phyloP scores from a whole-genome alignment of 2,888 invertebrate genomes.

The Papilio demoleus region DNA sequence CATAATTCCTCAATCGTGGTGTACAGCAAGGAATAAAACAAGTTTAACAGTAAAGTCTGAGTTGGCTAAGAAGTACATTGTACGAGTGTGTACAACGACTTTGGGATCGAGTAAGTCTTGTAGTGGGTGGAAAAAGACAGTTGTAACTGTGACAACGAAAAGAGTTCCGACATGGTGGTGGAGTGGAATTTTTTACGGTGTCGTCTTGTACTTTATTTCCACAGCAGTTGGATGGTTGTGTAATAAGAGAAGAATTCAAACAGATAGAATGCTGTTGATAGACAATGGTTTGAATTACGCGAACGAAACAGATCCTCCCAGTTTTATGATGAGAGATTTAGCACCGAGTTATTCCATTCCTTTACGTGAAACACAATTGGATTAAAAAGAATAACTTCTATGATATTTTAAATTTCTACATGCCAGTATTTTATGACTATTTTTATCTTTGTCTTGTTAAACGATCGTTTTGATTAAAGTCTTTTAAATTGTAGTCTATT shows the following conservation, averaged over 20 bases:
- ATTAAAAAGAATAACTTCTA: conserved; percentile 34
- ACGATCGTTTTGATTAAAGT: neutral
- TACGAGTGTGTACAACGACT: conserved; percentile 57
- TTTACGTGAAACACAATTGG: conserved; percentile 45
- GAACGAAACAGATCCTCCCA: conserved; percentile 64
- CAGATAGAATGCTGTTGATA: conserved; percentile 62
- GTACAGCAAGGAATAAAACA: conserved; percentile 54
- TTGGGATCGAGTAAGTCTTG: conserved; percentile 57
- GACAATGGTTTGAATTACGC: conserved; percentile 53
- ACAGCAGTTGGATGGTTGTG: conserved; percentile 54
- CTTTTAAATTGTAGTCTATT: neutral
- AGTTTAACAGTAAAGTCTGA: conserved; percentile 50
- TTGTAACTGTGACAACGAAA: conserved; percentile 37
- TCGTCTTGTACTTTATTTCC: conserved; percentile 57
- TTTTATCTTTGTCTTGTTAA: neutral
- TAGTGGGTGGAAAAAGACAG: conserved; percentile 47
- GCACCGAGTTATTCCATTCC: conserved; percentile 56
- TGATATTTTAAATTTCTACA: conserved; percentile 25
- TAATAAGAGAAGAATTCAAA: conserved; percentile 44
- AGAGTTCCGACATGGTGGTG: conserved; percentile 54
- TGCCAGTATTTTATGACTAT: neutral
- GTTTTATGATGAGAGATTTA: conserved; percentile 60
- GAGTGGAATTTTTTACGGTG: conserved; percentile 59
- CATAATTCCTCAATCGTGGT: conserved; percentile 61
- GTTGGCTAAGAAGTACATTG: conserved; percentile 53